phyloP scores from a whole-genome alignment of 2,797 vertebrate genomes.

The Phaenicophaeus curvirostris region DNA sequence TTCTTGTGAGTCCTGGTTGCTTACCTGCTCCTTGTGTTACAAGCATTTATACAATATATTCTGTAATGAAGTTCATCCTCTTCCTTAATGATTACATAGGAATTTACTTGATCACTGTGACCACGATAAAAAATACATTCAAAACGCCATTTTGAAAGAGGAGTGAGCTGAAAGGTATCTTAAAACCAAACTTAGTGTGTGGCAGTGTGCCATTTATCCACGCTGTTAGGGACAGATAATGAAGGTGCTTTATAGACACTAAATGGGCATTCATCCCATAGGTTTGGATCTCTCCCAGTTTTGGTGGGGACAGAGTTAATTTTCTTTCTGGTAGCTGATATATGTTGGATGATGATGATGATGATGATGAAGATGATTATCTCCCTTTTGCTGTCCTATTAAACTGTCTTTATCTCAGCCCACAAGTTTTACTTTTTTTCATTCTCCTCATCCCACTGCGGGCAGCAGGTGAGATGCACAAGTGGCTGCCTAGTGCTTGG shows the following conservation, averaged over 20 bases:
- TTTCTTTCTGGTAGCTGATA: too few species aligned
- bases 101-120: neutral
- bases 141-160: neutral
- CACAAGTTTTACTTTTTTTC: too few species aligned
- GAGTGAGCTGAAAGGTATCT: neutral
- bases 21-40: neutral
- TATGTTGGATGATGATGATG: too few species aligned
- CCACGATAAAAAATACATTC: neutral
- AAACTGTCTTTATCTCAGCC: too few species aligned
- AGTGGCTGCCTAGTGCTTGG: too few species aligned
- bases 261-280: neutral
- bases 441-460: too few species aligned
- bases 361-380: too few species aligned
- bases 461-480: too few species aligned
- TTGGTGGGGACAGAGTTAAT: too few species aligned
- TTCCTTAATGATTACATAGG: constrained; percentile 9
- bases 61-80: neutral
- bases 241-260: neutral
- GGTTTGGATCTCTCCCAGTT: neutral
- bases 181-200: neutral
- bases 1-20: neutral
- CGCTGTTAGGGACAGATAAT: accelerated
- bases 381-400: too few species aligned
- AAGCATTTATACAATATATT: neutral
- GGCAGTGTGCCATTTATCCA: neutral